Percentiles rank a stretch among this genome's conserved stretches.
Conservation (phyloP, 2,113 vertebrate genomes). For the Passer montanus region DNA sequence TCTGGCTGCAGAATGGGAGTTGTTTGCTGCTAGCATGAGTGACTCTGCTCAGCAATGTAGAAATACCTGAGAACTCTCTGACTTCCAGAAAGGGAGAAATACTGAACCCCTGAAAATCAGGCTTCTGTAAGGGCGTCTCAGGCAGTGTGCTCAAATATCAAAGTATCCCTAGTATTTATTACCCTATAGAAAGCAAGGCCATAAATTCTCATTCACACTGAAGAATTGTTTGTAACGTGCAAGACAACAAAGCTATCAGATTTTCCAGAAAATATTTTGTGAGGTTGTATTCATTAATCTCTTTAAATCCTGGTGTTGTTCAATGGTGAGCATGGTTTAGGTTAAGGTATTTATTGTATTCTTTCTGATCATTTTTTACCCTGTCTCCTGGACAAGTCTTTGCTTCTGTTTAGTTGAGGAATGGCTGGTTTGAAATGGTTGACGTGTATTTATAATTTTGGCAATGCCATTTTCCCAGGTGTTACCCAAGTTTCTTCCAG, state of each 20-base stretch:
- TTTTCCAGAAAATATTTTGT: background rate
- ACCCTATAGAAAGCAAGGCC: background rate
- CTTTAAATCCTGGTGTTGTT: background rate
- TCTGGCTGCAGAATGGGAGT: background rate
- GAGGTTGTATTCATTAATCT: background rate
- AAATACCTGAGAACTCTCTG: background rate
- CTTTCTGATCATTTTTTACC: background rate
- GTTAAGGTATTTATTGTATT: background rate
- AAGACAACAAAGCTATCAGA: background rate
- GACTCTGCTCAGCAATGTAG: background rate
- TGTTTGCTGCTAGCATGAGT: background rate
- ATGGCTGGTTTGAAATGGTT: background rate
- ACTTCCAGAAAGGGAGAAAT: background rate
- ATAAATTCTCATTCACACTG: background rate
- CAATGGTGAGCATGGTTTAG: background rate
- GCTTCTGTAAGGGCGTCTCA: background rate
- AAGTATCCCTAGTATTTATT: constrained; percentile 23
- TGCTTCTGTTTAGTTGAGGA: background rate
- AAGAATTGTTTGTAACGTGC: background rate
- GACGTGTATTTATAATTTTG: background rate
- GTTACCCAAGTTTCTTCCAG: background rate
- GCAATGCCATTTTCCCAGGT: background rate
- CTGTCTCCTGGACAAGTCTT: background rate
- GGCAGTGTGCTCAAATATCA: background rate
- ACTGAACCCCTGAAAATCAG: background rate